A percentile compares a stretch with the other conserved stretches of the same genome.
Conservation (phyloP, 2,113 vertebrate species). For the Rhodinocichla rosea region DNA sequence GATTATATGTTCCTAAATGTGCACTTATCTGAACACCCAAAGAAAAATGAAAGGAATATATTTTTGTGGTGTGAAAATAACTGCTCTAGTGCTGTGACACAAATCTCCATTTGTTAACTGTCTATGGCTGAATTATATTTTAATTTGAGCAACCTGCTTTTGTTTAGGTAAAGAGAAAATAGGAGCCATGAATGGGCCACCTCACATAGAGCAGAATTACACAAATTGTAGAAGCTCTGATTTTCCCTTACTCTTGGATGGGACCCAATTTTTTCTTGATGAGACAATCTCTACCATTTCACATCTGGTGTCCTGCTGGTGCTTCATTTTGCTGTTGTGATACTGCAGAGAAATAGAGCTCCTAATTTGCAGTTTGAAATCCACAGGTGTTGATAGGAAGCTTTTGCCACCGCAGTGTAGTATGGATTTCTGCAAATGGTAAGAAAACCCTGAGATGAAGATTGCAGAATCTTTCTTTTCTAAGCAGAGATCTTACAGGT, state of each 20-base stretch:
- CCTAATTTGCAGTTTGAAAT: neutral
- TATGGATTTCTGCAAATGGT: neutral
- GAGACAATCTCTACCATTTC: neutral
- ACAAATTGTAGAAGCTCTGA: neutral
- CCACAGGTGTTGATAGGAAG: neutral
- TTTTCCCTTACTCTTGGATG: neutral
- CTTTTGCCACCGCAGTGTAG: neutral
- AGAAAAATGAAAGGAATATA: neutral
- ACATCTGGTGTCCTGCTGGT: neutral
- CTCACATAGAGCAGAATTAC: neutral
- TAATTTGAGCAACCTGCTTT: neutral
- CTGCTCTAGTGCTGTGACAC: neutral
- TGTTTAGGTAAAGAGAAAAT: neutral
- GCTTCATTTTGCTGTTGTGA: neutral
- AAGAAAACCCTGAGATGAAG: neutral
- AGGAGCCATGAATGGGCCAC: neutral
- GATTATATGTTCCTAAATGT: neutral
- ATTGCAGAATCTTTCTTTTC: neutral
- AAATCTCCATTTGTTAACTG: neutral
- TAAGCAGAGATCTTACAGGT: neutral
- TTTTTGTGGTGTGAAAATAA: neutral
- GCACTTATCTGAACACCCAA: neutral
- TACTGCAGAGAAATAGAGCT: neutral
- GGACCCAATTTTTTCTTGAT: neutral
- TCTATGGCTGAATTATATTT: neutral